These are phyloP conservation scores for Atopsyche davidsoni DNA, from an alignment of 1,140 invertebrate genomes.

Conservation along the genomic window DNA sequence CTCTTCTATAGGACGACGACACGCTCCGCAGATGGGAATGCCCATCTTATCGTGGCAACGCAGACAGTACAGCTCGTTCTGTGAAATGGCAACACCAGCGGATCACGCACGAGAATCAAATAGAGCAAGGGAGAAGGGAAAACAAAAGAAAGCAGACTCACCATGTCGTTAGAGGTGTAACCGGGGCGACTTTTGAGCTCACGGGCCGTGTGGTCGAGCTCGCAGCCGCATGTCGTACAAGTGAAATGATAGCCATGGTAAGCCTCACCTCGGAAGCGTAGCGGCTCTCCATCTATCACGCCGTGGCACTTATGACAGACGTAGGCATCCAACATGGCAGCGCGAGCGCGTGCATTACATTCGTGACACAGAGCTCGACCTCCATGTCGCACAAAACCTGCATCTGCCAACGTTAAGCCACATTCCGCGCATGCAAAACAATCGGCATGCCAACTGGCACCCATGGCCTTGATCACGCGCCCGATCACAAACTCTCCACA, in stretches of 20 bases:
- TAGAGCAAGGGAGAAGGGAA: too few relatives aligned
- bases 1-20: constrained; percentile 93
- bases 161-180: constrained; percentile 85
- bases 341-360: constrained; percentile 94
- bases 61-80: constrained; percentile 94
- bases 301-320: constrained; percentile 98
- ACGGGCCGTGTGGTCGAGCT: constrained; percentile 84
- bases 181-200: constrained; percentile 89
- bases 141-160: constrained; percentile 41
- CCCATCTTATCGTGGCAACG: constrained; percentile 99
- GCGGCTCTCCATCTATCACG: constrained; percentile 92
- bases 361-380: constrained; percentile 91
- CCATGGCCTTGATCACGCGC: constrained; percentile 99
- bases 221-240: constrained; percentile 84
- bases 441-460: constrained; percentile 95
- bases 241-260: constrained; percentile 99
- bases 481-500: constrained; percentile 97
- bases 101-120: too few relatives aligned
- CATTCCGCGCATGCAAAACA: constrained; percentile 97
- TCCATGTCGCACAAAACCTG: constrained; percentile 94
- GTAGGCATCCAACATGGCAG: constrained; percentile 91
- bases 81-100: constrained; percentile 19
- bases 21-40: constrained; percentile 94
- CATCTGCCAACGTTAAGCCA: constrained; percentile 84
- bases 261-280: constrained; percentile 93